Base-by-base conservation (phyloP, 1,140 invertebrate species). In the Drosophila carrolli region DNA sequence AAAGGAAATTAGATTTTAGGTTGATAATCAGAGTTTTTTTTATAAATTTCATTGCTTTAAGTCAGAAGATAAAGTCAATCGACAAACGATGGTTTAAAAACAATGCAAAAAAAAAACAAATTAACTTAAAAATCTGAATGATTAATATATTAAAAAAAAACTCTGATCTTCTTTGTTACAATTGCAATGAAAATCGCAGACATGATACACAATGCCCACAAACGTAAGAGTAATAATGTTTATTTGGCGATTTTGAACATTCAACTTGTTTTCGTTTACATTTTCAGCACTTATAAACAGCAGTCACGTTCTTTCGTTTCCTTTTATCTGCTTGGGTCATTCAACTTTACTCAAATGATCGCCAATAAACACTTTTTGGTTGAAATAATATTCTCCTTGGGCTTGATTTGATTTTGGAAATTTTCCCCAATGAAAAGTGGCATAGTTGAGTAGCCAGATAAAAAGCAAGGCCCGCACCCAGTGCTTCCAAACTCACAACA, bases 261-360 rank as follows among this genome's bases (percentile, higher is more conserved):
- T 29, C 29, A 53, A 55, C 44, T 48, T 38, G 44, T 38, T 38
- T 75, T 74, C 40, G 29, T 75, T 43, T 55, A 50, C 35, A 32
- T 65, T 65, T 14, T n/a, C 58, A 63, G 38, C 19, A 57, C 54
- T 66, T 75, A 35, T 76, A 76, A 58, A 67, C 73, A 76, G 75
- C 37, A 76, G 61, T 76, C 73, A 76, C 61, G 61, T 76, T 59
- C 48, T 11, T 35, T 5, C 4, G 53, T 37, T 73, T 54, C 47
- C 54, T 55, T 67, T 41, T 44, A 47, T 46, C 14, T 23, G 37
- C 4, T 35, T 29, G 48, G 71, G 53, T 61, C 78, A 23, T 71
- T 88, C 57, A 85, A 82, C 82, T 78, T 10, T 8, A 10, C 43
- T 13, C 23, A 38, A 46, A 46, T 48, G 60, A 67, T 85, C 61